Conservation (phyloP, 37 sponge, comb jelly and placozoan species). For the Spongia lamella region DNA sequence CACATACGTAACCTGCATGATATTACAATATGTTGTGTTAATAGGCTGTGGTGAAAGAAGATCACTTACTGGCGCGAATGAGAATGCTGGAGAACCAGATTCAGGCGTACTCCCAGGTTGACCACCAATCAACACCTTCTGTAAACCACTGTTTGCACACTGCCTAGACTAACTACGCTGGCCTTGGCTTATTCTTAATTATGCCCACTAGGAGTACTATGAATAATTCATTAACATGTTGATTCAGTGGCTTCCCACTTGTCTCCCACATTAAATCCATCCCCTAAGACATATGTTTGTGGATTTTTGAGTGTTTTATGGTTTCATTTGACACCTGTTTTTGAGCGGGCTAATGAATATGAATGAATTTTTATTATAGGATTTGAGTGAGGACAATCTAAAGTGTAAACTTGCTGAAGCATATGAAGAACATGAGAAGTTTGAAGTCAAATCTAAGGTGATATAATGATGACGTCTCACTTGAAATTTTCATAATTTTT, state of each 20-base stretch:
- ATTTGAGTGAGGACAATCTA: slow-evolving; percentile 57
- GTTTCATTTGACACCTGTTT: too few species aligned
- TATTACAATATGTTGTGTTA: neutral
- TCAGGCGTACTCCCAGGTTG: slow-evolving; percentile 78
- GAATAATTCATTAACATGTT: too few species aligned
- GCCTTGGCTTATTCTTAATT: too few species aligned
- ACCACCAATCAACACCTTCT: neutral
- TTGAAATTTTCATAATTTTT: too few species aligned
- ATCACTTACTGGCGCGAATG: slow-evolving; percentile 89
- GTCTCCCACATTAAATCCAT: too few species aligned
- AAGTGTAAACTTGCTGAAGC: slow-evolving; percentile 39
- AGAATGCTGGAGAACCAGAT: slow-evolving; percentile 95
- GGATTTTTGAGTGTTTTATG: too few species aligned
- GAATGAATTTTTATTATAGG: slow-evolving; percentile 9
- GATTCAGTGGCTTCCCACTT: too few species aligned
- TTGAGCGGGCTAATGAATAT: too few species aligned
- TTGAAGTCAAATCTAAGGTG: slow-evolving; percentile 59
- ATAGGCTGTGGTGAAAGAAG: slow-evolving; percentile 87
- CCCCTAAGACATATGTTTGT: too few species aligned
- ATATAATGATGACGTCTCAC: too few species aligned
- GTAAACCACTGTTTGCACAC: neutral
- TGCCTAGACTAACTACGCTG: too few species aligned
- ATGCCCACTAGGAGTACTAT: too few species aligned
- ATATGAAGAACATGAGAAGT: slow-evolving; percentile 65
- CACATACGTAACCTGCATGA: neutral